Evolutionary conservation across 2,797 vertebrate species (phyloP).

Genomic region (Graptemys geographica): DNA sequence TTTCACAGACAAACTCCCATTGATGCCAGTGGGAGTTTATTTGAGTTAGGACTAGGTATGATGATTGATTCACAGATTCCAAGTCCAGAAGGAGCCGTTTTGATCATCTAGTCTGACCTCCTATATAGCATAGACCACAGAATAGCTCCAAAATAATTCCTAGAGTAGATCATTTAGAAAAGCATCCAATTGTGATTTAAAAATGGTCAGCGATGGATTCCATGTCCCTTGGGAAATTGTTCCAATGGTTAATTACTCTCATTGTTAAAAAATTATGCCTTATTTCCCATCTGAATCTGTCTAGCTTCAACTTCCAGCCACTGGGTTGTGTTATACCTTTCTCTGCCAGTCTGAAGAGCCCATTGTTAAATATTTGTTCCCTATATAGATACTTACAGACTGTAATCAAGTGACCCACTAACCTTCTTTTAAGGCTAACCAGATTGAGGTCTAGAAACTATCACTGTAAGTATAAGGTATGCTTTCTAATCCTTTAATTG

Average conservation of each 20-base stretch:
- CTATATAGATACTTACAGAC: background rate
- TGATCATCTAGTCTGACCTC: background rate
- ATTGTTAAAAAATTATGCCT: background rate
- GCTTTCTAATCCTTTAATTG: background rate
- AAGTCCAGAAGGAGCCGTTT: background rate
- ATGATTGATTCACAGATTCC: background rate
- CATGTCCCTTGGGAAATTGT: background rate
- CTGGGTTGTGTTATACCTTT: background rate
- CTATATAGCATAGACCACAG: background rate
- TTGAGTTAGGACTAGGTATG: slow-evolving; percentile 15
- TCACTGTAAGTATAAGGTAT: background rate
- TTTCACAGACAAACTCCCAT: background rate
- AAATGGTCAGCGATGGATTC: background rate
- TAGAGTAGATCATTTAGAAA: background rate
- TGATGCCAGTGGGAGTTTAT: background rate
- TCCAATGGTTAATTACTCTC: background rate
- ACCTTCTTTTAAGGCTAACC: background rate
- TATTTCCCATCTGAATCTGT: background rate
- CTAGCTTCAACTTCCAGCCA: background rate
- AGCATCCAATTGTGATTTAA: background rate
- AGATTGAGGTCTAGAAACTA: background rate
- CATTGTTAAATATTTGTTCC: background rate
- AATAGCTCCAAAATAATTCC: background rate
- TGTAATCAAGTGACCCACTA: background rate
- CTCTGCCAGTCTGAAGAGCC: background rate